Percentiles rank a stretch among this genome's conserved stretches.
Evolutionary conservation across 2,113 vertebrate species (phyloP).

Genomic region (Lepus europaeus): DNA sequence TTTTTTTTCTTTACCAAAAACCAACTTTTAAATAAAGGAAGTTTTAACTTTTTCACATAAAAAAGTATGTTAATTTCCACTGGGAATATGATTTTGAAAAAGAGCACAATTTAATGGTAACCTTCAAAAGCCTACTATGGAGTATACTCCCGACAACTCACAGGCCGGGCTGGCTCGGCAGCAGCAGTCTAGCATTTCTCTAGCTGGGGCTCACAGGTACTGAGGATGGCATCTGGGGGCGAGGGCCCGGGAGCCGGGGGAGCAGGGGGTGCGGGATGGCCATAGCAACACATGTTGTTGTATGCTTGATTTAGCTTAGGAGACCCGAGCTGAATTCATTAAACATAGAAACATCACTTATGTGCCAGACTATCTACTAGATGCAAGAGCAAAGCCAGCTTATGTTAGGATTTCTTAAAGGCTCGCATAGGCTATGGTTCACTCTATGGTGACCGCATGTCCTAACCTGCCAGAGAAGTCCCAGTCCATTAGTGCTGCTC

Average conservation of each 20-base stretch:
- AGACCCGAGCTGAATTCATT: constrained; percentile 11
- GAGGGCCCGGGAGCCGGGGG: background rate
- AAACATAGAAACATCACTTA: background rate
- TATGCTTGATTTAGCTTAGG: background rate
- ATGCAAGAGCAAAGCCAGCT: background rate
- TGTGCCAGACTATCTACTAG: background rate
- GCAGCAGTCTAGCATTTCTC: background rate
- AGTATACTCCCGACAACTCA: background rate
- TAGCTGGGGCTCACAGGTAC: background rate
- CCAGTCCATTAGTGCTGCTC: background rate
- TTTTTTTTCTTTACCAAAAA: constrained; percentile 14
- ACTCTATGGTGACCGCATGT: background rate
- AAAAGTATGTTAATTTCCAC: background rate
- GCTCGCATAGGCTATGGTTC: background rate
- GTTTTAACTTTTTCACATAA: constrained; percentile 25
- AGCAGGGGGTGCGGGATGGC: background rate
- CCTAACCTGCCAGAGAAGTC: background rate
- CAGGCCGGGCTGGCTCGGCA: background rate
- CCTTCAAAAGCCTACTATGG: background rate
- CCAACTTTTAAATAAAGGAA: background rate
- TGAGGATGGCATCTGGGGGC: background rate
- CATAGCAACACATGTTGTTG: background rate
- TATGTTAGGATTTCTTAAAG: background rate
- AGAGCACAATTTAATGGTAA: constrained; percentile 1
- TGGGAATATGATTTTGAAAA: background rate